Evolutionary conservation across 2,113 vertebrate genomes (phyloP).

Genomic region (Datnioides undecimradiatus): DNA sequence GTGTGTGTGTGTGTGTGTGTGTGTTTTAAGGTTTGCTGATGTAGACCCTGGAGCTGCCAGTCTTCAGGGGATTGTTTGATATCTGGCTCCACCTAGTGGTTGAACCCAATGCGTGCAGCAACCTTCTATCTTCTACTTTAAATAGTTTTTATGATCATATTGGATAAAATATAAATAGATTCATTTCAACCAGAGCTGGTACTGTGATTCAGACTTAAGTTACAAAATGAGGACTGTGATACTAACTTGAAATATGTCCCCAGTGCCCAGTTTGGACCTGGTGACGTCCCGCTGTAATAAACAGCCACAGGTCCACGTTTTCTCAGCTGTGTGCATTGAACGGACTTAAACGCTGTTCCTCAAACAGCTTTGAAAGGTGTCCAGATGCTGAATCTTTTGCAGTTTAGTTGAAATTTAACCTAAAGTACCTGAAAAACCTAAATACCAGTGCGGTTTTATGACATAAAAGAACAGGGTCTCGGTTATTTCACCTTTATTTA

Average conservation of each 20-base stretch:
- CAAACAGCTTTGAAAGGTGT: neutral
- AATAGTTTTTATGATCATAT: neutral
- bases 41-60: neutral
- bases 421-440: too few species aligned
- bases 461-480: neutral
- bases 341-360: neutral
- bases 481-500: conserved; percentile 40
- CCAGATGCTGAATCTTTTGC: neutral
- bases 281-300: too few species aligned
- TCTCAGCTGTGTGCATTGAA: too few species aligned
- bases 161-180: neutral
- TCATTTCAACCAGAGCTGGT: neutral
- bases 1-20: neutral
- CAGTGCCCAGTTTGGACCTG: neutral
- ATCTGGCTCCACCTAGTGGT: conserved; percentile 57
- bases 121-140: neutral
- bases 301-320: too few species aligned
- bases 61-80: neutral
- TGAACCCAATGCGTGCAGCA: neutral
- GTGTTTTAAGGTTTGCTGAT: neutral
- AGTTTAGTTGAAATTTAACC: too few species aligned
- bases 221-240: neutral
- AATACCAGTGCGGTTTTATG: too few species aligned
- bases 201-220: neutral
- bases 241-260: too few species aligned